Conservation (phyloP, 2,797 vertebrate species). For the Sebastes minor region DNA sequence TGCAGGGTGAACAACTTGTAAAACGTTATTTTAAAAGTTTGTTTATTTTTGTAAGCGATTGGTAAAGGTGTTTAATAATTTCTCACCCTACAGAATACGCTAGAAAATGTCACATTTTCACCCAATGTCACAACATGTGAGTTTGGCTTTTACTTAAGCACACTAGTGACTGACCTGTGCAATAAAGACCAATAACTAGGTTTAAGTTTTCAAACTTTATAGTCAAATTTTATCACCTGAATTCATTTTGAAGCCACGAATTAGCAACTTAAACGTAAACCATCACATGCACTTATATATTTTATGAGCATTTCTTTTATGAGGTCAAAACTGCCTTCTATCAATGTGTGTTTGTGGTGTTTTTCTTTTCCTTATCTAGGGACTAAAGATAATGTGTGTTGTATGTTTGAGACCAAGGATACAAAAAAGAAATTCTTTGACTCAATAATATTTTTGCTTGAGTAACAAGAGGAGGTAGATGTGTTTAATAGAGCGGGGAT, state of each 20-base stretch:
- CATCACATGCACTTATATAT: not conserved
- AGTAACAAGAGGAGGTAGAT: not conserved
- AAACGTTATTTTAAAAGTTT: not conserved
- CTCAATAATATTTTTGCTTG: not conserved
- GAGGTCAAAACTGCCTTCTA: not conserved
- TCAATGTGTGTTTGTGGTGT: not conserved
- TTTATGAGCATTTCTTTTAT: not conserved
- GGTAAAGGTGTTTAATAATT: not conserved
- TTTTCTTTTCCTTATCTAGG: not conserved
- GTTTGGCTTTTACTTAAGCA: not conserved
- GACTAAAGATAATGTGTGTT: not conserved
- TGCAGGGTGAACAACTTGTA: not conserved
- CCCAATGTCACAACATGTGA: not conserved
- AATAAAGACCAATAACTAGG: not conserved
- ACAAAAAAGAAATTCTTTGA: not conserved
- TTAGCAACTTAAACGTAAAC: not conserved
- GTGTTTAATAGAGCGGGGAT: not conserved
- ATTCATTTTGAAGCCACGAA: not conserved
- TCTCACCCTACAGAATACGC: not conserved
- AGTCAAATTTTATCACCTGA: not conserved
- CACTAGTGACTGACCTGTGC: constrained; percentile 17
- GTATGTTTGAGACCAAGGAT: not conserved
- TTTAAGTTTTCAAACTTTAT: not conserved
- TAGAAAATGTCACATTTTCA: not conserved
- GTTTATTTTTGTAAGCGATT: not conserved